phyloP scores from a whole-genome alignment of 2,888 invertebrate genomes.

The Nymphalis polychloros region DNA sequence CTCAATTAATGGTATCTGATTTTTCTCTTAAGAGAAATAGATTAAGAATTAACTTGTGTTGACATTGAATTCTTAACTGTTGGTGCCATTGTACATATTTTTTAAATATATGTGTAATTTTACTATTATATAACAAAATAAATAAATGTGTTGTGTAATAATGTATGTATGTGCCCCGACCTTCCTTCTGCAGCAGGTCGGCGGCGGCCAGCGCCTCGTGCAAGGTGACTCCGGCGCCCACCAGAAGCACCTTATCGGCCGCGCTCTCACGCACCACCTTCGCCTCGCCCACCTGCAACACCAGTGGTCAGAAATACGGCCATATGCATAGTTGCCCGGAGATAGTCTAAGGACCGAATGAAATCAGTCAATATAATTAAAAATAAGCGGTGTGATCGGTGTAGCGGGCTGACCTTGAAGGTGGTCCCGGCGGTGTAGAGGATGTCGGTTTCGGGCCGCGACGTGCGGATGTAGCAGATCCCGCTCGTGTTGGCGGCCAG shows the following conservation, averaged over 20 bases:
- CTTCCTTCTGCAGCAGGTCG: conserved; percentile 83
- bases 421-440: conserved; percentile 92
- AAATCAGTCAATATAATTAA: too few relatives aligned
- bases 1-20: too few relatives aligned
- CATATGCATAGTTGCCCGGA: too few relatives aligned
- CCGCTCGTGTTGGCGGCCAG: conserved; percentile 97
- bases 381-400: too few relatives aligned
- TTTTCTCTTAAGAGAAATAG: too few relatives aligned
- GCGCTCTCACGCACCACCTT: conserved; percentile 89
- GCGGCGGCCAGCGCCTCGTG: conserved; percentile 95
- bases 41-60: too few relatives aligned
- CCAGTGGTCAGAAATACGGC: too few relatives aligned
- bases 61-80: too few relatives aligned
- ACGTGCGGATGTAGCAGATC: conserved; percentile 97
- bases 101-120: too few relatives aligned
- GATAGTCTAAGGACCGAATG: too few relatives aligned
- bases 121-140: too few relatives aligned
- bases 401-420: conserved; percentile 83
- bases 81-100: too few relatives aligned
- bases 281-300: conserved; percentile 85
- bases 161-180: conserved; percentile 18
- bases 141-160: neutral
- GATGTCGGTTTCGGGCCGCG: conserved; percentile 93
- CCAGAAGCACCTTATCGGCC: conserved; percentile 91
- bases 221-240: conserved; percentile 97